These are phyloP conservation scores for Biston betularia DNA, from an alignment of 2,888 invertebrate genomes.

Conservation along the genomic window DNA sequence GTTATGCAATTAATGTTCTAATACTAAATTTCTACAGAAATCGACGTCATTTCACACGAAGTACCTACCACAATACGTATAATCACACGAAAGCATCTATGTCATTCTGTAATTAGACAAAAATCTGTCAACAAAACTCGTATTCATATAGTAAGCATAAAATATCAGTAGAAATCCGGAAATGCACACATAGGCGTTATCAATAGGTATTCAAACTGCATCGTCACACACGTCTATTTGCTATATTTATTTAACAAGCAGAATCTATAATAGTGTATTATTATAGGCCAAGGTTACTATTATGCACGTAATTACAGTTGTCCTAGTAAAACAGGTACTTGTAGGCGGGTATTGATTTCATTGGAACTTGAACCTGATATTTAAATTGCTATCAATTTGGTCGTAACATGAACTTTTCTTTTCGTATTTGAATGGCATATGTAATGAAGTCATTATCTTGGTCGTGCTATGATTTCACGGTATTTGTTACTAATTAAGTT, in stretches of 20 bases:
- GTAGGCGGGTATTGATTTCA: constrained; percentile 21
- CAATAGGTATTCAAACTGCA: neutral
- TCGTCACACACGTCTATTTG: constrained; percentile 45
- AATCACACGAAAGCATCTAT: neutral
- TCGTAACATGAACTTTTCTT: constrained; percentile 27
- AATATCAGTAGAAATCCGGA: constrained; percentile 45
- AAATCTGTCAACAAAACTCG: neutral
- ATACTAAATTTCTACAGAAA: constrained; percentile 6
- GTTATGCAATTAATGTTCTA: neutral
- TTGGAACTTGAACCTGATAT: constrained; percentile 23
- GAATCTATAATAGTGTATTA: constrained; percentile 32
- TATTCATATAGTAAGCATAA: neutral
- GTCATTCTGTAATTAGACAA: constrained; percentile 1
- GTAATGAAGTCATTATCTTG: constrained; percentile 17
- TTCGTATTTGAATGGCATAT: constrained; percentile 37
- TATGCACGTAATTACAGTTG: constrained; percentile 28
- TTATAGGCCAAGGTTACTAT: constrained; percentile 42
- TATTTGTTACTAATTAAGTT: neutral
- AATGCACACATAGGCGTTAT: constrained; percentile 40
- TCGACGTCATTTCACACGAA: constrained; percentile 13
- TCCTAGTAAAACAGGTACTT: constrained; percentile 17
- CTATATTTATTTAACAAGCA: constrained; percentile 38
- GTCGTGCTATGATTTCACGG: constrained; percentile 3
- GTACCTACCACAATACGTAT: no score
- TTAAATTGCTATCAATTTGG: constrained; percentile 15